Evolutionary conservation across 2,888 invertebrate species (phyloP).

Genomic region (Drosophila lacicola): DNA sequence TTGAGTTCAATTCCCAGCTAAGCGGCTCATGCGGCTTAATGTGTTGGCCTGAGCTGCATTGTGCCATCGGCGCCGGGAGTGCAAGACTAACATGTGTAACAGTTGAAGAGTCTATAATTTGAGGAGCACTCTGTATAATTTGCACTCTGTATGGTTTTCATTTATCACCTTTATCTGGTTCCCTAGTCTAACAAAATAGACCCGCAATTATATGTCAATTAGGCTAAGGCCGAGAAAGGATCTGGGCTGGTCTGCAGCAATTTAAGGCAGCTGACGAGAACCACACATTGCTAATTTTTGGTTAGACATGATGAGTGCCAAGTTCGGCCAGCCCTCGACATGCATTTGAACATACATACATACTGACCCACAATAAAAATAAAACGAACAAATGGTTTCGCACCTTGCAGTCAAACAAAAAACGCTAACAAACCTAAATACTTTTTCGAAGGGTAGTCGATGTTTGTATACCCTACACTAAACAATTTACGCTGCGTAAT

Average conservation of each 20-base stretch:
- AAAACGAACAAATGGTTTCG: slow-evolving; percentile 59
- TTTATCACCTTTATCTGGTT: slow-evolving; percentile 54
- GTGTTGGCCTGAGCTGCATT: slow-evolving; percentile 21
- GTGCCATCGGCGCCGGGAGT: slow-evolving; percentile 35
- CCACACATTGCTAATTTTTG: slow-evolving; percentile 76
- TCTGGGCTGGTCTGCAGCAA: slow-evolving; percentile 36
- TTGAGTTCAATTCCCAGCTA: slow-evolving; percentile 49
- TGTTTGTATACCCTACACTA: slow-evolving; percentile 28
- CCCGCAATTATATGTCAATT: slow-evolving; percentile 77
- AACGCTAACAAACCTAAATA: slow-evolving; percentile 11
- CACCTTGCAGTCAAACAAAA: slow-evolving; percentile 68
- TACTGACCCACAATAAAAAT: slow-evolving; percentile 29
- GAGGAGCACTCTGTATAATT: slow-evolving; percentile 40
- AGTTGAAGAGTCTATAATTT: slow-evolving; percentile 41
- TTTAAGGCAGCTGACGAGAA: slow-evolving; percentile 65
- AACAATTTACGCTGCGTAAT: background rate
- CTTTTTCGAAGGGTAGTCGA: background rate
- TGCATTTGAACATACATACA: slow-evolving; percentile 18
- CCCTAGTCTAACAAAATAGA: slow-evolving; percentile 33
- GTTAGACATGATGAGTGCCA: slow-evolving; percentile 57
- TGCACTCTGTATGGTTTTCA: slow-evolving; percentile 46
- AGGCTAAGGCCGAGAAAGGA: slow-evolving; percentile 56
- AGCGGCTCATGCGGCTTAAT: slow-evolving; percentile 43
- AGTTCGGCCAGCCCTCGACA: slow-evolving; percentile 37
- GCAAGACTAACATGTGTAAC: slow-evolving; percentile 24